Evolutionary conservation across 2,888 invertebrate species (phyloP), one percentile per base, ranked within the genome.

Genomic region (Lithosia quadra): DNA sequence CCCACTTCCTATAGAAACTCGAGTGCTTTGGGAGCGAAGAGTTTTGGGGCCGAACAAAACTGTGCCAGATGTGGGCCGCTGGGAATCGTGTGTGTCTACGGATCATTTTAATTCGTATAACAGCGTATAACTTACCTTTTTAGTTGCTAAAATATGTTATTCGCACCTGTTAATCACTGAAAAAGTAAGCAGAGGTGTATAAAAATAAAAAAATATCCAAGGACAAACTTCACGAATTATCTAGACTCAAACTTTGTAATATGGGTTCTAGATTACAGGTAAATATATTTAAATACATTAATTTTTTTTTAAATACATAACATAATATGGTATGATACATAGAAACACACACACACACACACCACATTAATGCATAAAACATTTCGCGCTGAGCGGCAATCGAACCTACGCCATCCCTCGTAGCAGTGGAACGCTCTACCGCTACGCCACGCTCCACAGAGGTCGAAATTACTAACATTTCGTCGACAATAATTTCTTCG

Each of bases 1-100:
- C 60, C 65, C 72, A 73, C 77, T 79, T 81, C 81, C 74, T 76
- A 80, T 77, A 74, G 65, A 77, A 72, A 66, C 73, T 77, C 71
- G 49, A 81, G 79, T 79, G 76, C 70, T 63, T 74, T 55, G 67
- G 69, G 67, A 57, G 68, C 74, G 63, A 76, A 68, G 65, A 43
- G 67, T 66, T 65, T 61, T n/a, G 36, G 69, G 63, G 65, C 59
- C 69, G 57, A 21, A 55, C n/a, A 34, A 63, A 63, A 55, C 65
- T 64, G 61, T 65, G 72, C 73, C 77, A 75, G 72, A 76, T 74
- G 74, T 72, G 73, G 63, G 59, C 73, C 60, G 59, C 61, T 63
- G 68, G 33, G 69, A 73, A 63, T 63, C 28, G 15, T 28, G 22
- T 56, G 18, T 43, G 64, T 21, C 11, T 67, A 22, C n/a, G 3